Conservation (phyloP, 1,140 invertebrate species). For the Episyrphus balteatus region DNA sequence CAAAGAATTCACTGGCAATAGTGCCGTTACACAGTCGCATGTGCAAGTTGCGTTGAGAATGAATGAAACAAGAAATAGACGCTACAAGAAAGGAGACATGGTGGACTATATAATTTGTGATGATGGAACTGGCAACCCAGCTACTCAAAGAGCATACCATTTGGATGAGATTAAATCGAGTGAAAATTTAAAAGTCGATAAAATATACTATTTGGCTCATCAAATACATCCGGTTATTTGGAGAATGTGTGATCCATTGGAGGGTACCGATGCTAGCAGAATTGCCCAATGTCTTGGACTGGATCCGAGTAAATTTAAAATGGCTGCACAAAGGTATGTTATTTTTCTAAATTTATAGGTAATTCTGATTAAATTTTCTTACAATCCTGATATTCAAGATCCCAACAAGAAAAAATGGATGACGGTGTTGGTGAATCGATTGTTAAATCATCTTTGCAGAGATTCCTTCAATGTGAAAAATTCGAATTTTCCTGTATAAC, state of each 20-base stretch:
- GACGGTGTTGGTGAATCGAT: constrained; percentile 33
- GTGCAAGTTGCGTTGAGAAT: constrained; percentile 84
- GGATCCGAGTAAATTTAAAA: constrained; percentile 39
- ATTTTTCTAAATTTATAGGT: background rate
- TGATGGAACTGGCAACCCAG: constrained; percentile 65
- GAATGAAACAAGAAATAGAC: constrained; percentile 66
- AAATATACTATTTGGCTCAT: constrained; percentile 71
- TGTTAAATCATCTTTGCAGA: constrained; percentile 48
- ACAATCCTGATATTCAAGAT: constrained; percentile 4
- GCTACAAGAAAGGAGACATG: constrained; percentile 86
- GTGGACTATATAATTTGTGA: constrained; percentile 93
- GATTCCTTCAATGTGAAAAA: constrained; percentile 64
- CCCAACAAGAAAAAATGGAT: constrained; percentile 15
- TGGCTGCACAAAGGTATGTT: constrained; percentile 23
- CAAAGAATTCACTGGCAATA: constrained; percentile 72
- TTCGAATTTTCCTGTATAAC: constrained; percentile 51
- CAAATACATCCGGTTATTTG: constrained; percentile 92
- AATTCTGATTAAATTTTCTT: constrained; percentile 1
- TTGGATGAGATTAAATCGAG: constrained; percentile 73
- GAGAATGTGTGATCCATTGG: constrained; percentile 89
- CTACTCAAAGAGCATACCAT: constrained; percentile 90
- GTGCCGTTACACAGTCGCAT: constrained; percentile 70
- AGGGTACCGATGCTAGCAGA: constrained; percentile 79
- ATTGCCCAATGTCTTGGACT: constrained; percentile 83
- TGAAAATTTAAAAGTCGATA: constrained; percentile 61